Conservation (phyloP, 2,113 vertebrate species). For the Lonchura striata region DNA sequence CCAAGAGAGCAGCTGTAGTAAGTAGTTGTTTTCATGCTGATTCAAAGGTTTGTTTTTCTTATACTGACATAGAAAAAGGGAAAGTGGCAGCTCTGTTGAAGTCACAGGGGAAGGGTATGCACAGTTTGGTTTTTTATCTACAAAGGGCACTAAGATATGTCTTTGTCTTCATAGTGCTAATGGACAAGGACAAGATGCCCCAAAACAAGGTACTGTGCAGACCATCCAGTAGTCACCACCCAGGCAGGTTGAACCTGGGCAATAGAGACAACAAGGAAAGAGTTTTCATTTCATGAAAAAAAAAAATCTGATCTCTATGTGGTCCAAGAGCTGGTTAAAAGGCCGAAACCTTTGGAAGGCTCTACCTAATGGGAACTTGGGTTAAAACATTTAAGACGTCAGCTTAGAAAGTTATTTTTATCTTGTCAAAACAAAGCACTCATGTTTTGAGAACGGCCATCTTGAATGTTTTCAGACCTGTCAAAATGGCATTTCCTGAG, state of each 20-base stretch:
- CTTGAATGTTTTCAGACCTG: background rate
- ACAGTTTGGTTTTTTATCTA: background rate
- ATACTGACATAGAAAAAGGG: background rate
- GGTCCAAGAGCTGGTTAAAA: background rate
- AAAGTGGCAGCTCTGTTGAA: background rate
- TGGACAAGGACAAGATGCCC: background rate
- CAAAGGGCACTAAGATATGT: background rate
- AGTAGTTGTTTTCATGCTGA: background rate
- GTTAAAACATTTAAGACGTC: background rate
- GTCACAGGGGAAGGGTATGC: background rate
- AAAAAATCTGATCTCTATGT: background rate
- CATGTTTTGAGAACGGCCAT: background rate
- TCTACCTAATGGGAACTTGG: background rate
- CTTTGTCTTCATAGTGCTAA: background rate
- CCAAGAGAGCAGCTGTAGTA: background rate
- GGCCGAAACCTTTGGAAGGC: background rate
- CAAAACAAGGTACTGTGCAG: background rate
- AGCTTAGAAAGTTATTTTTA: background rate
- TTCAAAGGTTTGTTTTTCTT: background rate
- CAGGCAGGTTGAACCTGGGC: background rate
- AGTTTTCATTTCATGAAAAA: background rate
- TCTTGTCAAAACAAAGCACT: background rate
- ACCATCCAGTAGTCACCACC: background rate
- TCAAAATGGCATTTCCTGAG: slow-evolving; percentile 4
- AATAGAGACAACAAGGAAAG: background rate